A percentile compares a stretch with the other conserved stretches of the same genome.
Conservation (phyloP, 2,888 invertebrate genomes). For the Brenthis daphne region DNA sequence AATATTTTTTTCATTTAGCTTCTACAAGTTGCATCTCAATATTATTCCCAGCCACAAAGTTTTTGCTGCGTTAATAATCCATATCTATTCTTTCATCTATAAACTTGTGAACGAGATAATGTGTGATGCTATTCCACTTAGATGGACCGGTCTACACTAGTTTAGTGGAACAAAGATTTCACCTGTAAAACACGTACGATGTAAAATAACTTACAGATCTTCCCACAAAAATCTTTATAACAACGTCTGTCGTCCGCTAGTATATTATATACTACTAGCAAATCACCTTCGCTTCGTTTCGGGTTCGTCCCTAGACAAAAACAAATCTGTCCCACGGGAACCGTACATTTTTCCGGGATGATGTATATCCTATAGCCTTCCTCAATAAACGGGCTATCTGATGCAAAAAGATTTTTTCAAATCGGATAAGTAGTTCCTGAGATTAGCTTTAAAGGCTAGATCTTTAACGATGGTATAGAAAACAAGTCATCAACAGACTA, state of each 20-base stretch:
- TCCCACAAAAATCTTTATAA: constrained; percentile 5
- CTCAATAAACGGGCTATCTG: no score
- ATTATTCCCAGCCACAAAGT: not conserved
- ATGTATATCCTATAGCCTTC: no score
- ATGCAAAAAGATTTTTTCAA: no score
- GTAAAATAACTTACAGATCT: constrained; percentile 35
- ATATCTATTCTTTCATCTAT: constrained; percentile 20
- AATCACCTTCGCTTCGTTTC: no score
- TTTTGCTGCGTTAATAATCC: not conserved
- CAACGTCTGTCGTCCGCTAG: no score
- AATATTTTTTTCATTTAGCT: no score
- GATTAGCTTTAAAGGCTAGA: not conserved
- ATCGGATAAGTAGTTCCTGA: no score
- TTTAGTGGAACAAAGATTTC: constrained; percentile 68
- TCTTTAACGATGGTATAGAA: constrained; percentile 39
- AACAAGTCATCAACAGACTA: constrained; percentile 34
- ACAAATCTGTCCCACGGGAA: no score
- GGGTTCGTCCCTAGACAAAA: no score
- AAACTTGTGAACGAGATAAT: constrained; percentile 22
- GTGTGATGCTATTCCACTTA: constrained; percentile 29
- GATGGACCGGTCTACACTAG: constrained; percentile 56
- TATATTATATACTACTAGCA: not conserved
- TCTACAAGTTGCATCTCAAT: not conserved
- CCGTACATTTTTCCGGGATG: no score
- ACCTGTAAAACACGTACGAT: constrained; percentile 53